These are phyloP conservation scores for Peromyscus eremicus DNA, from an alignment of 2,797 vertebrate species.

Conservation along the genomic window DNA sequence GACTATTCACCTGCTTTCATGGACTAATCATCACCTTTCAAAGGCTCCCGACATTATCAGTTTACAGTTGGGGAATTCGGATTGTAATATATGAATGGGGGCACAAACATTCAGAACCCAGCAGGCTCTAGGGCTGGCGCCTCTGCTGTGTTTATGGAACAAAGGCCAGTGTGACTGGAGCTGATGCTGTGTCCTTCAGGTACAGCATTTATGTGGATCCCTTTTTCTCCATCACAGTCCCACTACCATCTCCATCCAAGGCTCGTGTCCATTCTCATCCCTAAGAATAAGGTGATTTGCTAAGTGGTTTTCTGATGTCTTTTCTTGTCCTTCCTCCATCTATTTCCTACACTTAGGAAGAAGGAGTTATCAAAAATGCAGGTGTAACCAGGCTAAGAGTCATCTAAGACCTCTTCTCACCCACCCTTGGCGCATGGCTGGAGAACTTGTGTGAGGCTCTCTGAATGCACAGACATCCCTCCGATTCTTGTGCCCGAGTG, in stretches of 20 bases:
- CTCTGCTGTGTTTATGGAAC: background rate
- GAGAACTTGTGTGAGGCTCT: background rate
- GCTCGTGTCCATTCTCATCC: background rate
- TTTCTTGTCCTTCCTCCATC: background rate
- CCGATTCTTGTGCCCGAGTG: background rate
- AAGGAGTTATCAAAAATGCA: background rate
- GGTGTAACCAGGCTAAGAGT: background rate
- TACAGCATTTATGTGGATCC: background rate
- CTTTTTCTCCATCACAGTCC: background rate
- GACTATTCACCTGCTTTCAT: background rate
- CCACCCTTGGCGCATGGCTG: accelerated
- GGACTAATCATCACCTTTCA: background rate
- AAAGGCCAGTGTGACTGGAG: background rate
- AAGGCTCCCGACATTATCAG: background rate
- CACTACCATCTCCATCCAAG: background rate
- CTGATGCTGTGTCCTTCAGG: background rate
- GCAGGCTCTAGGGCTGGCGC: background rate
- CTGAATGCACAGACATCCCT: background rate
- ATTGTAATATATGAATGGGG: background rate
- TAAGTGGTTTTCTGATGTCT: background rate
- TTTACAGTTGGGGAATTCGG: background rate
- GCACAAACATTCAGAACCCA: background rate
- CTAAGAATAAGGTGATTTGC: no score
- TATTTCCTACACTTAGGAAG: background rate
- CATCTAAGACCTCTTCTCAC: background rate